phyloP scores from a whole-genome alignment of 1,140 invertebrate species.

The Drosophila varians region DNA sequence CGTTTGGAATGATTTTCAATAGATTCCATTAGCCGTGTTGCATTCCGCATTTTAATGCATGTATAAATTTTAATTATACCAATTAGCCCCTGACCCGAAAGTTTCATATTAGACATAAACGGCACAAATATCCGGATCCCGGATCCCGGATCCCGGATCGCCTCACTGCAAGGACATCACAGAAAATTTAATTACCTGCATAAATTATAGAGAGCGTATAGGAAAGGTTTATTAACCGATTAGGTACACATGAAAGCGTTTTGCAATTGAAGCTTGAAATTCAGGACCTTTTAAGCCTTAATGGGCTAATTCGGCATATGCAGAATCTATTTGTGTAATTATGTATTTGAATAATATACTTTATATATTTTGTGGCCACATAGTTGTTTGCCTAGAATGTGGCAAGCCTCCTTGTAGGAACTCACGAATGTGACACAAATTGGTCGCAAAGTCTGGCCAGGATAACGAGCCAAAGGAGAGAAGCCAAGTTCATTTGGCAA shows the following conservation, averaged over 20 bases:
- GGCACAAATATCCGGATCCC: background rate
- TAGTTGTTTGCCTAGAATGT: too few relatives aligned
- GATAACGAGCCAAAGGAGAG: constrained; percentile 33
- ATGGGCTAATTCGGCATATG: background rate
- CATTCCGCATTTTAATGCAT: constrained; percentile 3
- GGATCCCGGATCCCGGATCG: too few relatives aligned
- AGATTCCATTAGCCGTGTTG: background rate
- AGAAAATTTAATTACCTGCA: constrained; percentile 24
- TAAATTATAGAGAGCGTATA: constrained; percentile 12
- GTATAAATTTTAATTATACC: constrained; percentile 15
- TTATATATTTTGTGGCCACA: background rate
- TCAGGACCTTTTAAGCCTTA: background rate
- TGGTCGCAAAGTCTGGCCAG: constrained; percentile 56
- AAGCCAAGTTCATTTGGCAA: constrained; percentile 71
- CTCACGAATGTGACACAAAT: constrained; percentile 45
- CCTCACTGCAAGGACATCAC: background rate
- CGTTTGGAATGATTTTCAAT: background rate
- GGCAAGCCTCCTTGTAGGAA: background rate
- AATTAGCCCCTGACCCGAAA: constrained; percentile 27
- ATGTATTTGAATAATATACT: background rate
- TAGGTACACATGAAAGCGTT: constrained; percentile 1
- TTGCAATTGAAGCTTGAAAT: too few relatives aligned
- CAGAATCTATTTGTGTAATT: too few relatives aligned
- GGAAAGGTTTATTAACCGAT: constrained; percentile 12
- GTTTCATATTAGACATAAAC: background rate